Evolutionary conservation across 1,140 invertebrate genomes (phyloP), one percentile per base, ranked within the genome.

Genomic region (Nilaparvata lugens): DNA sequence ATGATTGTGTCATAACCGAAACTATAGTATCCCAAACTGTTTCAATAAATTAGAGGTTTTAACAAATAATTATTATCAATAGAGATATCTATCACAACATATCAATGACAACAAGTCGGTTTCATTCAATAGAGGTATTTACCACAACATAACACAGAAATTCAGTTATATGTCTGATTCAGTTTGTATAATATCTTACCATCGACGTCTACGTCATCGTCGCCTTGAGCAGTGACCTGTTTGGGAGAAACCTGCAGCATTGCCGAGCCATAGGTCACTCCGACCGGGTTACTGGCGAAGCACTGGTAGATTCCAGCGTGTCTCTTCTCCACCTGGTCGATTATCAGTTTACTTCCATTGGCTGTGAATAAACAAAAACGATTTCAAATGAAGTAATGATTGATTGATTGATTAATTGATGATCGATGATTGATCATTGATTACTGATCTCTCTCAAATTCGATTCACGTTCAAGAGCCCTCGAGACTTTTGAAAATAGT

Each of bases 291-390:
- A 60, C 81, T 84, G 0, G 89, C 91, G 66, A 95, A 89, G 71
- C 91, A 93, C 69, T 95, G 91, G 57, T 93, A 86, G 18, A 93
- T 85, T 0, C 93, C 93, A 0, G 89, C 88, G 68, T 94, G 89
- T 2, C 81, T 79, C 68, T 91, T 91, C 66, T 88, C 82, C 0
- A 89, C 84, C 3, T 79, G 78, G 1, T 79, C 76, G 58, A 94
- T 83, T 18, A 76, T 72, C 7, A 90, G 70, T 18, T 77, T 81
- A 4, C 76, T 74, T 35, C 79, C 83, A 11, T 35, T 35, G 7
- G 31, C 31, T 35, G n/a, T n/a, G 7, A 35, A 35, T 11, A 35
- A 35, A 35, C 1, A 3, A 14, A 11, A 51, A 51, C 2, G 7
- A 40, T 2, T 43, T 58, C 48, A 25, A 58, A 42, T n/a, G n/a